Evolutionary conservation across 2,113 vertebrate species (phyloP).

Genomic region (Gnathonemus echidnorhynchus): DNA sequence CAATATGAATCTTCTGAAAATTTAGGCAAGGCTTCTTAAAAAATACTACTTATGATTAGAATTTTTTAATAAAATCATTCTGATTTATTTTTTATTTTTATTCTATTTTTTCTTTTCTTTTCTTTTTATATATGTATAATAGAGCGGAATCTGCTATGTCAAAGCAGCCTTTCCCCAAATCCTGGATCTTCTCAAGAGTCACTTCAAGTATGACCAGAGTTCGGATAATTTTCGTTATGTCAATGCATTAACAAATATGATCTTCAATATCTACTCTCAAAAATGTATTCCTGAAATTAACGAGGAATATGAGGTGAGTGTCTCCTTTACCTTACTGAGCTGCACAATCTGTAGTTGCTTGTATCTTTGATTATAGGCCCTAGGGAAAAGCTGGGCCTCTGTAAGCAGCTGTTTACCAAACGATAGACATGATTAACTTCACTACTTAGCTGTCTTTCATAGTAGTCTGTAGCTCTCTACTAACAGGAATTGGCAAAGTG

Average conservation of each 20-base stretch:
- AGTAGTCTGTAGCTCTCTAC: not conserved
- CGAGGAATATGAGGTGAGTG: conserved; percentile 43
- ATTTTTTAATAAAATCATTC: not conserved
- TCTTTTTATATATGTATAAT: not conserved
- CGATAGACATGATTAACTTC: not conserved
- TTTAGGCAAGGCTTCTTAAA: not conserved
- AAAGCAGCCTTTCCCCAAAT: conserved; percentile 48
- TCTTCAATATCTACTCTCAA: conserved; percentile 42
- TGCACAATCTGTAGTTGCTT: not conserved
- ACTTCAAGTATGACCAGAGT: conserved; percentile 38
- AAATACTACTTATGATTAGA: not conserved
- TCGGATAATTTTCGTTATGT: conserved; percentile 44
- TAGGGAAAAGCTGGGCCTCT: not conserved
- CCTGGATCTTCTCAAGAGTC: conserved; percentile 41
- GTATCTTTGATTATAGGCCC: not conserved
- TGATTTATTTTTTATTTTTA: not conserved
- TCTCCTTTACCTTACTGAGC: not conserved
- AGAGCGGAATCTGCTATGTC: conserved; percentile 46
- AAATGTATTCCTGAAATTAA: conserved; percentile 42
- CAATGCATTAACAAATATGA: conserved; percentile 30
- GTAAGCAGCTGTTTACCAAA: not conserved
- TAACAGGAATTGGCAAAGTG: not conserved
- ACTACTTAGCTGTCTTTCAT: not conserved
- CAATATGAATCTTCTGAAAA: not conserved
- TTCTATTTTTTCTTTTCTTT: not conserved